Conservation (phyloP, 2,797 vertebrate genomes). For the Sorex maritimensis region DNA sequence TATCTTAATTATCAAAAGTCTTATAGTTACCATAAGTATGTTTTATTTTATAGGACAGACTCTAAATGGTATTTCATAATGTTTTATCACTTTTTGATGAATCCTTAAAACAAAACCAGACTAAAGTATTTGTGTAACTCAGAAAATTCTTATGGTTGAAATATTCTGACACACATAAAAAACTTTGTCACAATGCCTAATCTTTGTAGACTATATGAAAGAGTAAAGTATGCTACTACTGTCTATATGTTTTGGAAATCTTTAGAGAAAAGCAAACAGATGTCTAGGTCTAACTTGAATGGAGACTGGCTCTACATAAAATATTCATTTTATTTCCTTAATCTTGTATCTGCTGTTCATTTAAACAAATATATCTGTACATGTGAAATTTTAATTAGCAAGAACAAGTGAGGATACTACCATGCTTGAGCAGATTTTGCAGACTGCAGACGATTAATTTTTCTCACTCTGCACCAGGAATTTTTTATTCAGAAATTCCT, state of each 20-base stretch:
- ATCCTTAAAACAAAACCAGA: background rate
- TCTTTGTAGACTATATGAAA: background rate
- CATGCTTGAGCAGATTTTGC: conserved; percentile 3
- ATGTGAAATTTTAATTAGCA: background rate
- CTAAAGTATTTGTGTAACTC: background rate
- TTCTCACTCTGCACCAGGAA: background rate
- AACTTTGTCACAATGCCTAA: background rate
- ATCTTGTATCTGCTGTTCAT: background rate
- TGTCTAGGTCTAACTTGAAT: background rate
- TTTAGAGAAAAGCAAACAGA: background rate
- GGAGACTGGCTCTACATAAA: background rate
- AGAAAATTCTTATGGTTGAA: background rate
- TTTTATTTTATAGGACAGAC: conserved; percentile 33
- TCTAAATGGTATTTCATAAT: background rate
- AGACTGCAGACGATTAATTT: background rate
- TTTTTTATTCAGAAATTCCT: background rate
- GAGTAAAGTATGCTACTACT: background rate
- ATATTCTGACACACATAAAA: background rate
- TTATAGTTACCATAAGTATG: background rate
- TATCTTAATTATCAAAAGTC: background rate
- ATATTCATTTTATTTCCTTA: background rate
- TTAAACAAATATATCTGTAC: background rate
- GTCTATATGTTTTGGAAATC: background rate
- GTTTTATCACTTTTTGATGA: background rate
- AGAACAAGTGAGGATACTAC: background rate